Evolutionary conservation across 1,140 invertebrate species (phyloP), one percentile per base, ranked within the genome.

Genomic region (Caenorhabditis tropicalis): DNA sequence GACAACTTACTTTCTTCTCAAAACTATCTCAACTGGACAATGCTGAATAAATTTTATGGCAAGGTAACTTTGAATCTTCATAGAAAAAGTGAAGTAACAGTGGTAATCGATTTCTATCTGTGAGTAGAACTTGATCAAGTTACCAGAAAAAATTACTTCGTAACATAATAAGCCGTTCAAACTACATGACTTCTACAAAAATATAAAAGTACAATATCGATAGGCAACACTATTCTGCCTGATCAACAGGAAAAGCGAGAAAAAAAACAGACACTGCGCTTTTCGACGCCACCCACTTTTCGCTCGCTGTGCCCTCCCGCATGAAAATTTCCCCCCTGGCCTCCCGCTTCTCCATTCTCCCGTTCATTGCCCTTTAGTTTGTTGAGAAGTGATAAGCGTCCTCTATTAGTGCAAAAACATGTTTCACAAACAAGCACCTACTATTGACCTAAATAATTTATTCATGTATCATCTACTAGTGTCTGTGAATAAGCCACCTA

Each of bases 1-100:
- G 65, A 85, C 79, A 85, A 81, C 29, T 49, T 85, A 39, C 74
- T 85, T 49, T 56, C 48, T 46, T 80, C 83, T 27, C 83, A 85
- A 49, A 79, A 85, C 43, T 85, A 85, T 79, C 49, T 85, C 46
- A 85, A 85, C 39, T 85, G 83, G 83, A 85, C 70, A 36, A 85
- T 85, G 83, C 51, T 85, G 31, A 85, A 85, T 65, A 85, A 85
- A 29, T 81, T 85, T 29, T 81, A 85, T 65, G 24, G 39, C 48
- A 84, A 84, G 82, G 82, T 84, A 79, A 83, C 27, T 56, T 36
- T 16, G 6, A 24, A 31, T 39, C 19, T 31, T 39, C 29, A 16
- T 83, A 12, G 27, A 48, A 36, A 10, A 16, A 27, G 48, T 16
- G 4, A 36, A 48, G 1, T n/a, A n/a, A n/a, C n/a, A n/a, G n/a